These are phyloP conservation scores for Plecotus auritus DNA, from an alignment of 2,113 vertebrate genomes.

Conservation along the genomic window DNA sequence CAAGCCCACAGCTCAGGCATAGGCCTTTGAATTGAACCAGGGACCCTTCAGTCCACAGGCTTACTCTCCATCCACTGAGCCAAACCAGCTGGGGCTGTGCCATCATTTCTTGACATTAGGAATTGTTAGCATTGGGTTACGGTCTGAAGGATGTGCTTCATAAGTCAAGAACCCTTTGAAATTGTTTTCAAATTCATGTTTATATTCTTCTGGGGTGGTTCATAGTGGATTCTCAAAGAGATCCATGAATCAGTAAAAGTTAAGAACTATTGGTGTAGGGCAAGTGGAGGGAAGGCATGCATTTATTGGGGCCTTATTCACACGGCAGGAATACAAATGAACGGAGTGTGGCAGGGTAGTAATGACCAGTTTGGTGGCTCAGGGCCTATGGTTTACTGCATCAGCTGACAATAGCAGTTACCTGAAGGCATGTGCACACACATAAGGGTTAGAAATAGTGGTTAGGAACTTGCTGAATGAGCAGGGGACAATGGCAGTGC, in stretches of 20 bases:
- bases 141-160: not conserved
- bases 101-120: not conserved
- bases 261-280: not conserved
- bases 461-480: not conserved
- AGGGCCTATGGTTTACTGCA: not conserved
- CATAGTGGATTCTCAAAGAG: not conserved
- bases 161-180: not conserved
- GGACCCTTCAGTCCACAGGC: no score
- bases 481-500: not conserved
- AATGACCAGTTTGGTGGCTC: not conserved
- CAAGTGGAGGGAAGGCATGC: not conserved
- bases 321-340: not conserved
- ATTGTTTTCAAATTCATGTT: not conserved
- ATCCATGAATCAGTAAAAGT: not conserved
- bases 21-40: no score
- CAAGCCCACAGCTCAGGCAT: no score
- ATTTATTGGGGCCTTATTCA: not conserved
- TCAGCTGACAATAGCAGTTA: not conserved
- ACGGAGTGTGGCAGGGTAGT: not conserved
- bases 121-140: not conserved
- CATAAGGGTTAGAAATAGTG: not conserved
- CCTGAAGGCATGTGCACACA: not conserved
- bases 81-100: no score
- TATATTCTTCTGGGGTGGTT: not conserved
- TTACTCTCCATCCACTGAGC: no score